phyloP scores from a whole-genome alignment of 2,113 vertebrate genomes.

The Monarcha castaneiventris region DNA sequence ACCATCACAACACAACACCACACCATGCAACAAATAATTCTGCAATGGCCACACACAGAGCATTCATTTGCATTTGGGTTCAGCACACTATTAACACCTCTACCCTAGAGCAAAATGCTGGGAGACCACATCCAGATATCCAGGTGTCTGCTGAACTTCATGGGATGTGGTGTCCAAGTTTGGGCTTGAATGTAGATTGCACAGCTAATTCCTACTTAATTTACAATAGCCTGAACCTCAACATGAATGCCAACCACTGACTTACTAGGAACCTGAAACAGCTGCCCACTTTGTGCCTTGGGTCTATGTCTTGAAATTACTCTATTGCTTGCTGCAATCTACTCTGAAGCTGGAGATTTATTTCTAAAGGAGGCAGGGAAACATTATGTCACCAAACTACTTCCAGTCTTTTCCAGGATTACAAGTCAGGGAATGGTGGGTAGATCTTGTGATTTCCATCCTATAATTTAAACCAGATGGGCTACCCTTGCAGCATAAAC shows the following conservation, averaged over 20 bases:
- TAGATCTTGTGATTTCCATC: constrained; percentile 66
- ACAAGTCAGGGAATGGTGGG: constrained; percentile 54
- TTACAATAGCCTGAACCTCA: background rate
- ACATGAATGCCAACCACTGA: background rate
- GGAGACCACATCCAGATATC: background rate
- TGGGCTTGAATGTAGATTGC: background rate
- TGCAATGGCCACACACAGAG: background rate
- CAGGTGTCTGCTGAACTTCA: background rate
- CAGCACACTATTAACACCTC: background rate
- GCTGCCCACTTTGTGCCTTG: background rate
- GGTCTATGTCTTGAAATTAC: constrained; percentile 22
- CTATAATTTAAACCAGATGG: constrained; percentile 73
- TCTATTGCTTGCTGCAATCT: constrained; percentile 61
- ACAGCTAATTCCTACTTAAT: background rate
- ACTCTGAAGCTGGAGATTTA: constrained; percentile 47
- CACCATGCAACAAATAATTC: background rate
- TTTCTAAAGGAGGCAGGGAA: constrained; percentile 59
- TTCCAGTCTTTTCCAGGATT: constrained; percentile 66
- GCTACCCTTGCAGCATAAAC: constrained; percentile 29
- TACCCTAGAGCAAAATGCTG: background rate
- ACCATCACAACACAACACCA: accelerated
- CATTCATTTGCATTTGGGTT: background rate
- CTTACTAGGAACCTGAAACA: background rate
- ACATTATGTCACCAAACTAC: constrained; percentile 52
- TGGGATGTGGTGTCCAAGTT: background rate